Base-by-base conservation (phyloP, 2,888 invertebrate species). In the Rhagium mordax region DNA sequence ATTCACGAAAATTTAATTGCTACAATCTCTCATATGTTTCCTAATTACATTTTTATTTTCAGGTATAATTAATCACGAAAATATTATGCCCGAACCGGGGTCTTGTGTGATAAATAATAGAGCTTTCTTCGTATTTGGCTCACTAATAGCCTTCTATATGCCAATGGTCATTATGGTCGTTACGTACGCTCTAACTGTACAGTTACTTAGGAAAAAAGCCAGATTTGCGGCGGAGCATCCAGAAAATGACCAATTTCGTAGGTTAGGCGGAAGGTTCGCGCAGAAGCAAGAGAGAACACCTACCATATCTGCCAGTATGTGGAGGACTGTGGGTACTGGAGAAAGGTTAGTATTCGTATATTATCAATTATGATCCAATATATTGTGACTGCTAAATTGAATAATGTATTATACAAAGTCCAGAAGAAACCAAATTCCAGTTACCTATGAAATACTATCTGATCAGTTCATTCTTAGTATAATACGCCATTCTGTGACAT, bases 111-210 rank as follows among this genome's bases (percentile, higher is more conserved):
- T 96, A 86, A 95, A 95, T 89, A 95, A 96, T 87, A 89, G 95
- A 3, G 91, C 94, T 29, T 96, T 96, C 88, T 95, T 96, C 91
- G 94, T 97, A 66, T 96, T 96, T 87, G 98, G 98, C 18, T 98
- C 97, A 0, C 89, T 97, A 84, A 94, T 96, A 70, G 96, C 98
- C 41, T 98, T 98, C 89, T 97, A 98, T 90, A 94, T 98, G 79
- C 98, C 98, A 4, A 96, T 98, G 93, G 90, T 96, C 79, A 95
- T 96, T 81, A 98, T 98, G 98, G 94, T 97, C 75, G 93, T 96
- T 71, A 96, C 97, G 0, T 98, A 97, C 85, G 94, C 95, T 0
- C 89, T 97, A 73, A 98, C 98, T 0, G 96, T 98, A 27, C 94
- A 95, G 79, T 89, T 98, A 79, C 89, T 98, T 80, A 92, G 95